Conservation (phyloP, 2,888 invertebrate genomes). For the Agrenia bidenticulata region DNA sequence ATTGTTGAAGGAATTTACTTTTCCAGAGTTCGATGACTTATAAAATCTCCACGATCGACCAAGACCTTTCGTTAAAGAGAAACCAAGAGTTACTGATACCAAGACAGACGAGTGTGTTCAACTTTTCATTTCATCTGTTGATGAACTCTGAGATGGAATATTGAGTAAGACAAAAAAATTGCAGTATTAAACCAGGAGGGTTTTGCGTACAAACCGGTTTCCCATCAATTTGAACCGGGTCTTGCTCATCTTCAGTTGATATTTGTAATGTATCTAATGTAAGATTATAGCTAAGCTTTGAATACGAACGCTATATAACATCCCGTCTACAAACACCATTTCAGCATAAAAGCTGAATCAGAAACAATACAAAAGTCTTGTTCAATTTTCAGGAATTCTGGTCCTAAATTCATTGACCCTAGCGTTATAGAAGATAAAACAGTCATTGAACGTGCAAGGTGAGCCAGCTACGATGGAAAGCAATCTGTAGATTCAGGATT, state of each 20-base stretch:
- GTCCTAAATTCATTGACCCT: constrained; percentile 1
- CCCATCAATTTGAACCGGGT: constrained; percentile 7
- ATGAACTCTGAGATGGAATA: constrained; percentile 5
- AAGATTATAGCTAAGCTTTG: background rate
- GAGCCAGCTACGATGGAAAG: constrained; percentile 1
- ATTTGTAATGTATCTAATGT: constrained; percentile 5
- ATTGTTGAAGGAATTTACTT: constrained; percentile 2
- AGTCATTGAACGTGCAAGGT: constrained; percentile 21
- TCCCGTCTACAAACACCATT: too few species aligned
- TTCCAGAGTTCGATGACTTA: background rate
- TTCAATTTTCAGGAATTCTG: constrained; percentile 5
- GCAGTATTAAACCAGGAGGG: constrained; percentile 12
- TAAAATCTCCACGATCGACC: too few species aligned
- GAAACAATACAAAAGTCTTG: background rate
- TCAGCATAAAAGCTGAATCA: too few species aligned
- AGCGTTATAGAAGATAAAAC: background rate
- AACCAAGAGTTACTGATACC: background rate
- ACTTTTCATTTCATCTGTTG: constrained; percentile 2
- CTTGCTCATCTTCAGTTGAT: background rate
- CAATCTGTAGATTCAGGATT: background rate
- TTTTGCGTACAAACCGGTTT: constrained; percentile 17
- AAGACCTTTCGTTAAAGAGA: background rate
- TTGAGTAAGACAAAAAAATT: constrained; percentile 13
- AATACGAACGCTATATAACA: background rate
- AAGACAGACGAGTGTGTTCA: constrained; percentile 6